Base-by-base conservation (phyloP, 2,888 invertebrate species). In the Romanomermis culicivorax region DNA sequence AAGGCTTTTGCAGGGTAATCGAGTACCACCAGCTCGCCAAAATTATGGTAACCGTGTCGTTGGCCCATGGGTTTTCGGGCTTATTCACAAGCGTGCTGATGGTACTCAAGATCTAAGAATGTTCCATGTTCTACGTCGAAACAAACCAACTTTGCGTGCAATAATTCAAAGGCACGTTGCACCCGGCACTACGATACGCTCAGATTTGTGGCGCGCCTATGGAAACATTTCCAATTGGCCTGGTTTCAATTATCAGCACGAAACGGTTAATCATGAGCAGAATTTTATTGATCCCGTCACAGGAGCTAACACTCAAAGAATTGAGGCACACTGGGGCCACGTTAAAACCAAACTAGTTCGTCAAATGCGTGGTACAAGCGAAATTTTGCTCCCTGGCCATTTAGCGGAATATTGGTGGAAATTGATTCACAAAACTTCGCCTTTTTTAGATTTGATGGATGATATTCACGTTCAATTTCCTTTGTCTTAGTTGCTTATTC, bases 11-110 rank as follows among this genome's bases (percentile, higher is more conserved):
- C n/a, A 11, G 3, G 52, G n/a, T 36, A 51, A 51, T 24, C 4
- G 42, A 30, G 52, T 36, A 23, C 52, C 52, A 4, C 52, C 52
- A 51, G 52, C 52, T 30, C 7, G 36, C 3, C 36, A 36, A 30
- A 51, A 51, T 36, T 51, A 30, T 36, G 52, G 52, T 7, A 29
- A 29, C 23, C 52, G n/a, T 3, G 24, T 51, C 30, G 30, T 51
- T 36, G 52, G 52, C n/a, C 52, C 52, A 4, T 51, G 52, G 36
- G 25, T 51, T 25, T 51, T 51, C 26, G 52, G 52, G 3, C 7
- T 51, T 7, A 7, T 51, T 23, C 24, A 25, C 20, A 51, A 36
- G 36, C 17, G 24, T n/a, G 20, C 52, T 4, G 52, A 51, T 36
- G 52, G 52, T 4, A 36, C 23, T 23, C 30, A 30, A 29, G 23